Evolutionary conservation across 2,113 vertebrate species (phyloP).

Genomic region (Pterocles burchelli): DNA sequence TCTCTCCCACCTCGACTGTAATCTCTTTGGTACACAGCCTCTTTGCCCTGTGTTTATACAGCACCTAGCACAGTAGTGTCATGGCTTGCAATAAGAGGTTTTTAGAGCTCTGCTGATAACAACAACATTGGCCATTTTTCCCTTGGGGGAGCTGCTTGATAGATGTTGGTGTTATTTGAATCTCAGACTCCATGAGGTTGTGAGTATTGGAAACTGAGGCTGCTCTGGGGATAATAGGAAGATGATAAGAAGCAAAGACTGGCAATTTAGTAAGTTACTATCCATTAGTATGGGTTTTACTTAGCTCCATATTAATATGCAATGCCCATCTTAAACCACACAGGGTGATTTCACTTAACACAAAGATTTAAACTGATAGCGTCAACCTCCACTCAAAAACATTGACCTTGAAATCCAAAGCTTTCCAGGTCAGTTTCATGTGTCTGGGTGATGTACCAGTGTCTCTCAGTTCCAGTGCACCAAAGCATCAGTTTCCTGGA

Average conservation of each 20-base stretch:
- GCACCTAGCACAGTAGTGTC: not conserved
- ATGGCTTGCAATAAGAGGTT: not conserved
- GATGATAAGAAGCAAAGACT: not conserved
- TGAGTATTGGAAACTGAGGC: not conserved
- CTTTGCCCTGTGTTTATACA: not conserved
- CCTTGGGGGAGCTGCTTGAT: not conserved
- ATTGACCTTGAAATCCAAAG: fast-evolving
- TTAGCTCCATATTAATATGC: not conserved
- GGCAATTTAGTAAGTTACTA: not conserved
- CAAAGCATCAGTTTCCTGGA: not conserved
- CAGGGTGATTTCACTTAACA: not conserved
- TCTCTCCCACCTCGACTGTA: not conserved
- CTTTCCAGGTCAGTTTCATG: not conserved
- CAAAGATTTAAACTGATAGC: not conserved
- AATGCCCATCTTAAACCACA: not conserved
- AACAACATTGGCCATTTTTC: not conserved
- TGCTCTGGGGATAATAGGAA: not conserved
- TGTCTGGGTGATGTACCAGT: not conserved
- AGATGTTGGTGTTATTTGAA: not conserved
- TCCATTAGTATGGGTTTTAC: not conserved
- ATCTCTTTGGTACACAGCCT: not conserved
- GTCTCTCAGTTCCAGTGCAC: not conserved
- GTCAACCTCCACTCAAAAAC: not conserved
- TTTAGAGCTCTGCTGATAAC: not conserved
- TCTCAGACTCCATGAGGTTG: not conserved